A percentile compares a stretch with the other conserved stretches of the same genome.
phyloP scores from a whole-genome alignment of 2,888 invertebrate species.

The Dexiosoma caninum region DNA sequence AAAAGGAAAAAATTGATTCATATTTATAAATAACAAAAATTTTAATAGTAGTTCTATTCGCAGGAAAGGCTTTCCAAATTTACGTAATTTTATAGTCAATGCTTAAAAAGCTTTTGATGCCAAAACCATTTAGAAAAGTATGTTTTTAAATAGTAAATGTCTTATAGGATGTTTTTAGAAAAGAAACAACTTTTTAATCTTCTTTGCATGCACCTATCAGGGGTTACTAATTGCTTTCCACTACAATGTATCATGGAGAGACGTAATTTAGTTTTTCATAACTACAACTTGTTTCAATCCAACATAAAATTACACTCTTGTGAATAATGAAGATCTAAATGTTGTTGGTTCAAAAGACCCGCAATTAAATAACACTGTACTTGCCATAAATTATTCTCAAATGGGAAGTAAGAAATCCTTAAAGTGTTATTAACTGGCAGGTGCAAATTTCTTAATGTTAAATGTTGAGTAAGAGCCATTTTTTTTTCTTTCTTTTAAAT shows the following conservation, averaged over 20 bases:
- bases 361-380: constrained; percentile 37
- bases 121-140: too few species aligned
- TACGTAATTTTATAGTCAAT: too few species aligned
- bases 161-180: too few species aligned
- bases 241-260: neutral
- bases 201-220: neutral
- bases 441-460: constrained; percentile 23
- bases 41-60: too few species aligned
- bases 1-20: too few species aligned
- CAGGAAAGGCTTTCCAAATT: too few species aligned
- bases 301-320: constrained; percentile 24
- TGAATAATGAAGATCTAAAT: constrained; percentile 55
- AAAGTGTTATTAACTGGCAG: constrained; percentile 42
- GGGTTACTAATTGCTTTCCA: neutral
- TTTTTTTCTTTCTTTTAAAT: neutral
- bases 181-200: too few species aligned
- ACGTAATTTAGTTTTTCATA: neutral
- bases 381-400: constrained; percentile 30
- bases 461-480: constrained; percentile 21
- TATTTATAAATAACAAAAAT: too few species aligned
- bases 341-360: constrained; percentile 20
- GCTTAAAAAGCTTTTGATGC: too few species aligned
- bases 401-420: neutral
- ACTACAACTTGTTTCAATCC: neutral
- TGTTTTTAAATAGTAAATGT: too few species aligned